phyloP scores from a whole-genome alignment of 1,140 invertebrate genomes.

The Solenopsis invicta region DNA sequence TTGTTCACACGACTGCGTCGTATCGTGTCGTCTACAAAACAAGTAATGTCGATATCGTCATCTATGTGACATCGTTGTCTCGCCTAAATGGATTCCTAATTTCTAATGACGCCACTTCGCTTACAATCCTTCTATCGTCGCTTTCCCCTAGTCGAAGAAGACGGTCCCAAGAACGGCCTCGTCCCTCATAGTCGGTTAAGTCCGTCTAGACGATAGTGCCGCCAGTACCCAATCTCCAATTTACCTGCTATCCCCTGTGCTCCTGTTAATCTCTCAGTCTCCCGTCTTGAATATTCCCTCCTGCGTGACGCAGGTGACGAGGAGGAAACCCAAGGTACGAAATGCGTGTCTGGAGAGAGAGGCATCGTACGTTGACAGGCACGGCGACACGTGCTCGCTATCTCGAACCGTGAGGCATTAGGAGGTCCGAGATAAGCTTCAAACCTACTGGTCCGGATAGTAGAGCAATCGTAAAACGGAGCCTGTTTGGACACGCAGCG shows the following conservation, averaged over 20 bases:
- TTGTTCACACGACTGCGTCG: neutral
- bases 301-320: constrained; percentile 62
- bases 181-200: constrained; percentile 66
- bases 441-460: constrained; percentile 24
- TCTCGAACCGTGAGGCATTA: constrained; percentile 38
- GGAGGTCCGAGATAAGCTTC: constrained; percentile 69
- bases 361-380: constrained; percentile 32
- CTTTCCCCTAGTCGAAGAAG: neutral
- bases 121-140: constrained; percentile 4
- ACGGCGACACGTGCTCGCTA: constrained; percentile 62
- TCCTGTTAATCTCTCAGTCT: neutral
- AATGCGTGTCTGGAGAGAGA: constrained; percentile 15
- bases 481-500: constrained; percentile 6
- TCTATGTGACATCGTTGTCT: constrained; percentile 5
- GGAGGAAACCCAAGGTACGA: constrained; percentile 11
- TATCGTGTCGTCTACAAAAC: neutral
- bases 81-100: constrained; percentile 51
- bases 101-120: constrained; percentile 53
- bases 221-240: constrained; percentile 49
- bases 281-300: neutral
- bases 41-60: neutral
- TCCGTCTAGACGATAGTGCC: constrained; percentile 23
- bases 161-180: constrained; percentile 10
- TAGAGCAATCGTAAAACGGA: constrained; percentile 65
- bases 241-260: constrained; percentile 24